These are phyloP conservation scores for Hyla sarda DNA, from an alignment of 2,113 vertebrate species.

Conservation along the genomic window DNA sequence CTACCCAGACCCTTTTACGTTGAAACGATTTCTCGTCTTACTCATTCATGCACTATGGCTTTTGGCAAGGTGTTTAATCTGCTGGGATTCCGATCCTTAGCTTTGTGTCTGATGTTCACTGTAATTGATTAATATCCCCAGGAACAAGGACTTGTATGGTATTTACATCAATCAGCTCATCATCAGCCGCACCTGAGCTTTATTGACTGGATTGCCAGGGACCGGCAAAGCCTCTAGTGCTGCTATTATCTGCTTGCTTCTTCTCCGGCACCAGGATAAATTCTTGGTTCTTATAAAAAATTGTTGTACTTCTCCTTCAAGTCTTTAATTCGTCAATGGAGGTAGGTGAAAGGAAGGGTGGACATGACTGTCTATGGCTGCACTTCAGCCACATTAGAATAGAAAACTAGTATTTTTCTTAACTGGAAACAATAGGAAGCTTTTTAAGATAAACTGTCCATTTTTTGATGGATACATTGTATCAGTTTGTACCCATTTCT, in stretches of 20 bases:
- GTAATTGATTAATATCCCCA: conserved; percentile 29
- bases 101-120: conserved; percentile 5
- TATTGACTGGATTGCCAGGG: neutral
- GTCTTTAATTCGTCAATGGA: neutral
- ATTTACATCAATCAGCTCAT: conserved; percentile 20
- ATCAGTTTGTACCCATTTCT: too few relatives aligned
- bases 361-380: too few relatives aligned
- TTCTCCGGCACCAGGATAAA: neutral
- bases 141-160: conserved; percentile 6
- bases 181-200: conserved; percentile 21
- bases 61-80: conserved; percentile 27
- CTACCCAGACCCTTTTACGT: neutral
- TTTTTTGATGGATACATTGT: too few relatives aligned
- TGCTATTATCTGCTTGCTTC: neutral
- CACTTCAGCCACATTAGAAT: too few relatives aligned
- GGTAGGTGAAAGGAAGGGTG: neutral
- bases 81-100: conserved; percentile 10
- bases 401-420: too few relatives aligned
- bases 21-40: conserved; percentile 24
- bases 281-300: neutral
- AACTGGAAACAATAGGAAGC: too few relatives aligned
- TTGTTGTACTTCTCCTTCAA: neutral
- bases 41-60: conserved; percentile 15
- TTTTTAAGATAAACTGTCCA: too few relatives aligned
- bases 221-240: neutral